Conservation (phyloP, 2,113 vertebrate species). For the Hippocampus guttulatus region DNA sequence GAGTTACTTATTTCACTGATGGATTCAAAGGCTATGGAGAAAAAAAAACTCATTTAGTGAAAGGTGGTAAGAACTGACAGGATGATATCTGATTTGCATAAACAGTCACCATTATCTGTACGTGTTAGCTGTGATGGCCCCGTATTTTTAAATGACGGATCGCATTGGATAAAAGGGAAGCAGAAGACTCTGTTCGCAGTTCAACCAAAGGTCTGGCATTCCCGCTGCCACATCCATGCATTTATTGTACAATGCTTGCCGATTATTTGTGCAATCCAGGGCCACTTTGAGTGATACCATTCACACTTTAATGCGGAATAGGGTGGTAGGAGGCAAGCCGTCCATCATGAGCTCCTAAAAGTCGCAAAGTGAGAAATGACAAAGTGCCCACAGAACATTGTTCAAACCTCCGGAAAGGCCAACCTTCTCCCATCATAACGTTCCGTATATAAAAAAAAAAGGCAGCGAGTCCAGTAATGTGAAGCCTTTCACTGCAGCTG, state of each 20-base stretch:
- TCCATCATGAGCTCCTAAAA: constrained; percentile 71
- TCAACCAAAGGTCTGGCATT: constrained; percentile 64
- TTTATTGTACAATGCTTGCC: constrained; percentile 62
- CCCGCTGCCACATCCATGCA: constrained; percentile 38
- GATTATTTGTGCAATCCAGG: constrained; percentile 69
- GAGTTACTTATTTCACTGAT: too few species aligned
- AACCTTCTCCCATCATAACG: constrained; percentile 48
- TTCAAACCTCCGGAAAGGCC: constrained; percentile 67
- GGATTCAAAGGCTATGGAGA: background rate
- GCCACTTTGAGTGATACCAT: constrained; percentile 65
- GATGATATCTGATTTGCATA: background rate
- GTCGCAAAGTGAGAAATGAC: constrained; percentile 67
- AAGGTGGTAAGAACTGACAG: background rate
- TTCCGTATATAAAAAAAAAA: constrained; percentile 44
- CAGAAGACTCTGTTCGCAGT: constrained; percentile 56
- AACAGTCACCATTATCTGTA: background rate
- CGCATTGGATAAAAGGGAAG: constrained; percentile 58
- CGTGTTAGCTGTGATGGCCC: background rate
- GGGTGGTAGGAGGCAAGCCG: constrained; percentile 40
- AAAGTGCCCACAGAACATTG: constrained; percentile 59
- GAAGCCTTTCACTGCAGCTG: constrained; percentile 18
- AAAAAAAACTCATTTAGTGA: background rate
- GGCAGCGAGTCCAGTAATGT: constrained; percentile 23
- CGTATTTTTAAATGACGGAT: constrained; percentile 35
- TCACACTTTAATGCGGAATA: constrained; percentile 62